Evolutionary conservation across 2,888 invertebrate species (phyloP).

Genomic region (Siphlonurus alternatus): DNA sequence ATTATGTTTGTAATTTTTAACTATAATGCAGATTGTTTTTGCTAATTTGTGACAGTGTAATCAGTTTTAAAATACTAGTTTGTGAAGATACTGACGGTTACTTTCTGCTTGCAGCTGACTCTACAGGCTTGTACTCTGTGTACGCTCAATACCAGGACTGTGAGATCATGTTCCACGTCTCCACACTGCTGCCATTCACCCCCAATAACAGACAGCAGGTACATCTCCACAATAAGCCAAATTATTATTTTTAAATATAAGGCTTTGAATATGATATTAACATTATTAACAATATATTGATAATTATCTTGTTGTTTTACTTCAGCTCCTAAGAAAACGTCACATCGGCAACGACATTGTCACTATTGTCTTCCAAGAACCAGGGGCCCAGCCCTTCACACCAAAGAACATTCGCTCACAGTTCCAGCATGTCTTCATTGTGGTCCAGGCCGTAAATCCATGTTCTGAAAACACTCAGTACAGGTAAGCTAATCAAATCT

Average conservation of each 20-base stretch:
- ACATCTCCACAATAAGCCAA: background rate
- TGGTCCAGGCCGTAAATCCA: constrained; percentile 76
- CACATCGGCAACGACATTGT: constrained; percentile 98
- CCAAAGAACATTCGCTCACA: constrained; percentile 89
- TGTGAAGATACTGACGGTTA: too few relatives aligned
- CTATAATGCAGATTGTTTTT: constrained; percentile 5
- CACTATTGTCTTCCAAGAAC: constrained; percentile 88
- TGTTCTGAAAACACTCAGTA: constrained; percentile 84
- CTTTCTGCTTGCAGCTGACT: constrained; percentile 69
- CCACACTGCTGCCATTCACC: constrained; percentile 89
- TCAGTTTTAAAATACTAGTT: constrained; percentile 4
- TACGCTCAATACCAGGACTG: constrained; percentile 80
- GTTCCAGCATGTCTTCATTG: constrained; percentile 94
- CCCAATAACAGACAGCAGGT: constrained; percentile 87
- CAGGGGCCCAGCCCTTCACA: constrained; percentile 82
- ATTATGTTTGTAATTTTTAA: background rate
- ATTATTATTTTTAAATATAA: background rate
- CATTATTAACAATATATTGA: background rate
- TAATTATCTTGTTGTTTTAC: constrained; percentile 12
- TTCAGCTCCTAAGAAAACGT: constrained; percentile 67
- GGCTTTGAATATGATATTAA: background rate
- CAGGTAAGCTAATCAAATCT: constrained; percentile 31
- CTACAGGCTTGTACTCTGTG: constrained; percentile 86
- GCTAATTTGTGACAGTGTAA: background rate
- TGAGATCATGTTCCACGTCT: constrained; percentile 95